Conservation (phyloP, 1,140 invertebrate genomes). For the Oscheius sp. region DNA sequence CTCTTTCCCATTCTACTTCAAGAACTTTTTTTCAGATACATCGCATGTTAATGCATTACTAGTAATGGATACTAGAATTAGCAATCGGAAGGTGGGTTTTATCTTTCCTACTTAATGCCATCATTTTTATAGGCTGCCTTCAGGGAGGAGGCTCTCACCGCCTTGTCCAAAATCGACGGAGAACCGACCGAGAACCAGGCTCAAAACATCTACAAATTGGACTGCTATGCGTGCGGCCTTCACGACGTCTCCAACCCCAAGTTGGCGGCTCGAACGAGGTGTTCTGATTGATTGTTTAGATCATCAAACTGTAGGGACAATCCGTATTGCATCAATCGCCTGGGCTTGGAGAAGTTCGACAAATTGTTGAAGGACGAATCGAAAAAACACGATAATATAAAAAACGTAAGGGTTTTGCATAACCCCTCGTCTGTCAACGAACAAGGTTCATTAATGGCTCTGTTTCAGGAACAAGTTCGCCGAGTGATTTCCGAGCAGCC, state of each 20-base stretch:
- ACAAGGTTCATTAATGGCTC: too few relatives aligned
- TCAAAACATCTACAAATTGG: conserved; percentile 31
- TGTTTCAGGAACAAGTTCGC: conserved; percentile 3
- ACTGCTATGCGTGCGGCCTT: conserved; percentile 9
- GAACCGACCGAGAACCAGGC: conserved; percentile 20
- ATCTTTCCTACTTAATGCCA: too few relatives aligned
- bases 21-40: too few relatives aligned
- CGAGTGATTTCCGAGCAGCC: conserved; percentile 47
- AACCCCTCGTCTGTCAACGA: neutral
- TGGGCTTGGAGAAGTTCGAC: conserved; percentile 56
- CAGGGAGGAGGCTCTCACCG: neutral
- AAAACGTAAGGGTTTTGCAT: conserved; percentile 37
- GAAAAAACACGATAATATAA: conserved; percentile 10
- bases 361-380: conserved; percentile 43
- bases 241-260: conserved; percentile 43
- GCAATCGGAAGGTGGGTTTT: too few relatives aligned
- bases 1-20: too few relatives aligned
- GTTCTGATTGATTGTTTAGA: conserved; percentile 18
- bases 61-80: too few relatives aligned
- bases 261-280: conserved; percentile 35
- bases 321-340: conserved; percentile 50
- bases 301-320: conserved; percentile 50
- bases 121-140: neutral
- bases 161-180: neutral
- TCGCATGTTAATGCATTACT: too few relatives aligned